Evolutionary conservation across 2,797 vertebrate genomes (phyloP).

Genomic region (Danio tinwini): DNA sequence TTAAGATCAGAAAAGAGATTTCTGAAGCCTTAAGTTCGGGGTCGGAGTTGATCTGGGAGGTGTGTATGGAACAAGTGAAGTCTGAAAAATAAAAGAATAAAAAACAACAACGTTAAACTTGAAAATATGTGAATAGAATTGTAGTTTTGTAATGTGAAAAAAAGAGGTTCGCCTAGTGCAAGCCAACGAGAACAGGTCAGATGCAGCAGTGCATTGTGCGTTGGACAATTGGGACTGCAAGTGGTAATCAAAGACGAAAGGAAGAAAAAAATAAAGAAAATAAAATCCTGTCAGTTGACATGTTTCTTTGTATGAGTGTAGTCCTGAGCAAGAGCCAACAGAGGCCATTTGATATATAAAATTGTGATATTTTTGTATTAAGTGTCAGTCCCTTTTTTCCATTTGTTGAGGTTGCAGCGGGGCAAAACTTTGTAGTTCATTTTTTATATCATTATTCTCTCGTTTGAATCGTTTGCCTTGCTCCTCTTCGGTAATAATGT

Average conservation of each 20-base stretch:
- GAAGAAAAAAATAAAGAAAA: constrained; percentile 64
- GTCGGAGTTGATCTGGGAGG: constrained; percentile 62
- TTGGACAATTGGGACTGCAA: constrained; percentile 83
- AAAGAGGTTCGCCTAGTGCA: constrained; percentile 68
- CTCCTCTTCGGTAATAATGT: constrained; percentile 85
- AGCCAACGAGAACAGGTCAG: constrained; percentile 75
- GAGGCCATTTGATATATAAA: constrained; percentile 88
- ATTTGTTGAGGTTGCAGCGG: constrained; percentile 83
- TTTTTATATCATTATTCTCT: constrained; percentile 63
- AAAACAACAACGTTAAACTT: constrained; percentile 72
- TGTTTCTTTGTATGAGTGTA: constrained; percentile 73
- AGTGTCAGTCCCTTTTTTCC: constrained; percentile 85
- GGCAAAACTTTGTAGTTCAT: constrained; percentile 82
- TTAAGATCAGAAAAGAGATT: constrained; percentile 75
- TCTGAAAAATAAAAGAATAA: constrained; percentile 76
- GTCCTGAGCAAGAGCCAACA: constrained; percentile 83
- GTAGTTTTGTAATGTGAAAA: constrained; percentile 88
- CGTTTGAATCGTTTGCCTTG: constrained; percentile 80
- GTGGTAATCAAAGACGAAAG: constrained; percentile 71
- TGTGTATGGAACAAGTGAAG: constrained; percentile 70
- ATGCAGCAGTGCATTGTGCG: constrained; percentile 78
- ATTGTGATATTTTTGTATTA: constrained; percentile 97
- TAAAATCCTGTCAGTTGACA: constrained; percentile 70
- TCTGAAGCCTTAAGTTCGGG: constrained; percentile 86
- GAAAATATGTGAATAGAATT: constrained; percentile 86